These are phyloP conservation scores for Blastomussa wellsi DNA, from an alignment of 92 coral and sea anemone species.

Conservation along the genomic window DNA sequence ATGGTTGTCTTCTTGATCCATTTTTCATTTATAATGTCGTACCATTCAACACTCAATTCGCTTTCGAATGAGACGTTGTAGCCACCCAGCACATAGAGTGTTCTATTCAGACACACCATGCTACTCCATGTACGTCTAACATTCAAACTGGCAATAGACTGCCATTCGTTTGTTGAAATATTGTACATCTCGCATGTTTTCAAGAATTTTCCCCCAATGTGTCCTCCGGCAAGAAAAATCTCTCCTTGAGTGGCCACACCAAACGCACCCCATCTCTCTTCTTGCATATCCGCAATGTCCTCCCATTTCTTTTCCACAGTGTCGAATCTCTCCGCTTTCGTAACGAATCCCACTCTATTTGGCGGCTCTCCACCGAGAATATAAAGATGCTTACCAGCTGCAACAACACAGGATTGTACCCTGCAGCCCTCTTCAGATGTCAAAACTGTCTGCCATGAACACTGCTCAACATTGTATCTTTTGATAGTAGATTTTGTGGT, in stretches of 20 bases:
- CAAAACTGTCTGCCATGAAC: conserved; percentile 15
- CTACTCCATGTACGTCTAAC: neutral
- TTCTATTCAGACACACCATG: conserved; percentile 1
- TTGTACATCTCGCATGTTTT: neutral
- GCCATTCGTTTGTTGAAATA: conserved; percentile 12
- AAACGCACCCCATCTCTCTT: neutral
- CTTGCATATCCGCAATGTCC: conserved; percentile 3
- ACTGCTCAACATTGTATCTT: neutral
- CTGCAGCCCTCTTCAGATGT: neutral
- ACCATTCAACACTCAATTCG: neutral
- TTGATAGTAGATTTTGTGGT: neutral
- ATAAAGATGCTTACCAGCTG: conserved; percentile 15
- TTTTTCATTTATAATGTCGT: neutral
- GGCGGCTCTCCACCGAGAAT: conserved; percentile 13
- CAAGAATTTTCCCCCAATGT: neutral
- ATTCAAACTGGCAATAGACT: neutral
- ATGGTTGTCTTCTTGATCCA: conserved; percentile 24
- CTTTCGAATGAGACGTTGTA: neutral
- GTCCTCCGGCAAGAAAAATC: conserved; percentile 16
- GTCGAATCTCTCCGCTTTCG: conserved; percentile 19
- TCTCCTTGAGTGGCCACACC: conserved; percentile 16
- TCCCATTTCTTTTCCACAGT: conserved; percentile 1
- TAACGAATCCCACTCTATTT: too few relatives aligned
- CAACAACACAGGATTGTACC: neutral
- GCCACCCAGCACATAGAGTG: neutral